phyloP scores from a whole-genome alignment of 2,888 invertebrate species.

The Aleiodes leptofemur region DNA sequence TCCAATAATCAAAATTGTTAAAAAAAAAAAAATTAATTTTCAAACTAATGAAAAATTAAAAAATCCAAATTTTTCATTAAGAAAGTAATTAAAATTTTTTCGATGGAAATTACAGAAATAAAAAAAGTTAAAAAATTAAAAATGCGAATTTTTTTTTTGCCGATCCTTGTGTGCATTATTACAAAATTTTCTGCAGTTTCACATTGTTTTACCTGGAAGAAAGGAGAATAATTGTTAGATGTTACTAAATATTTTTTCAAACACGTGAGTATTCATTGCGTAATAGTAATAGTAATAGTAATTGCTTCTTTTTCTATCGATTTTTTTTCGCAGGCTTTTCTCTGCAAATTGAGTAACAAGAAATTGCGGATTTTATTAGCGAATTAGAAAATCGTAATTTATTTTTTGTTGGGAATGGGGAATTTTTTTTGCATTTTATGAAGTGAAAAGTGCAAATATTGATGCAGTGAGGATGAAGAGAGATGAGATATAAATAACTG shows the following conservation, averaged over 20 bases:
- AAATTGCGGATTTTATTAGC: background rate
- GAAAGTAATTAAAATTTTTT: too few species aligned
- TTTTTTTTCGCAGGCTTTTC: background rate
- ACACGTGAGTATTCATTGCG: slow-evolving; percentile 1
- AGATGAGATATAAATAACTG: slow-evolving; percentile 35
- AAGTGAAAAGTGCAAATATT: background rate
- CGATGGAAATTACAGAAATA: too few species aligned
- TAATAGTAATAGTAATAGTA: slow-evolving; percentile 20
- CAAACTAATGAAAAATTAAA: too few species aligned
- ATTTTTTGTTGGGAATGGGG: background rate
- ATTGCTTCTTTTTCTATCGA: slow-evolving; percentile 13
- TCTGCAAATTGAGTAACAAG: slow-evolving; percentile 1
- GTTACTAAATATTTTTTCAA: background rate
- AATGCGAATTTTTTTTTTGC: too few species aligned
- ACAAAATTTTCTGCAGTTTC: slow-evolving; percentile 6
- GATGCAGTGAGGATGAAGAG: slow-evolving; percentile 1
- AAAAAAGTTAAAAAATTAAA: too few species aligned
- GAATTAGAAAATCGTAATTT: background rate
- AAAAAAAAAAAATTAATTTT: too few species aligned
- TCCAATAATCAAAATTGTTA: too few species aligned
- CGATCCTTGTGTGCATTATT: background rate
- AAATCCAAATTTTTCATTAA: too few species aligned
- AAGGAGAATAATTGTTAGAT: slow-evolving; percentile 1
- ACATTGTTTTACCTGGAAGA: background rate
- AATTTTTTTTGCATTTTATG: background rate